Conservation (phyloP, 2,797 vertebrate genomes). For the Kryptolebias ocellatus region DNA sequence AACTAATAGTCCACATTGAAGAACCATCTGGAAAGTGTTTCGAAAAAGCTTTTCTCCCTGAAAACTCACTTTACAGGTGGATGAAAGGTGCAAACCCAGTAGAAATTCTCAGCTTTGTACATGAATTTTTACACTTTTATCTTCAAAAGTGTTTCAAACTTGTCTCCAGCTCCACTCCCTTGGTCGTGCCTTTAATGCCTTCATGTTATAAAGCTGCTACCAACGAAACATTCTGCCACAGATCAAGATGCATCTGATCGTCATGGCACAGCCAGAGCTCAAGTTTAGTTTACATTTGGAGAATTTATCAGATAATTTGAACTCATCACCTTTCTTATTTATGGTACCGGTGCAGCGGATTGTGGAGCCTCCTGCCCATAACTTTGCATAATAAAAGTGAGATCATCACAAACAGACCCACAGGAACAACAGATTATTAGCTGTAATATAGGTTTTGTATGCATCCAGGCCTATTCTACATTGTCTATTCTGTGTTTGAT, state of each 20-base stretch:
- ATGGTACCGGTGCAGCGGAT: neutral
- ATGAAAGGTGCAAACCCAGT: no score
- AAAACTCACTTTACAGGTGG: no score
- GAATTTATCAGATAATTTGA: conserved; percentile 39
- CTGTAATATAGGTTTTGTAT: neutral
- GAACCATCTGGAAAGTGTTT: no score
- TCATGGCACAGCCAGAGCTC: neutral
- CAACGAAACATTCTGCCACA: neutral
- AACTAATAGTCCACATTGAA: no score
- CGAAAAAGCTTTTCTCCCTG: no score
- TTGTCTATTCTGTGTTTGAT: neutral
- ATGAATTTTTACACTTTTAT: no score
- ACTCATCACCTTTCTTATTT: conserved; percentile 28
- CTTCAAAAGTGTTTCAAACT: no score
- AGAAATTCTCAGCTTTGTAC: no score
- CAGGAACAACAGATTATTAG: neutral
- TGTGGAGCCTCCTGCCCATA: conserved; percentile 30
- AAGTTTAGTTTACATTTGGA: conserved; percentile 30
- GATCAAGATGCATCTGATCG: neutral
- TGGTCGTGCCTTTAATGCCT: no score
- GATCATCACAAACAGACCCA: neutral
- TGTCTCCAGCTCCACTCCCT: no score
- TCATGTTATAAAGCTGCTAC: no score
- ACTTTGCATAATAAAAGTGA: conserved; percentile 31
- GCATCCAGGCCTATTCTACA: neutral